Evolutionary conservation across 2,888 invertebrate genomes (phyloP).

Genomic region (Brachyptera risi): DNA sequence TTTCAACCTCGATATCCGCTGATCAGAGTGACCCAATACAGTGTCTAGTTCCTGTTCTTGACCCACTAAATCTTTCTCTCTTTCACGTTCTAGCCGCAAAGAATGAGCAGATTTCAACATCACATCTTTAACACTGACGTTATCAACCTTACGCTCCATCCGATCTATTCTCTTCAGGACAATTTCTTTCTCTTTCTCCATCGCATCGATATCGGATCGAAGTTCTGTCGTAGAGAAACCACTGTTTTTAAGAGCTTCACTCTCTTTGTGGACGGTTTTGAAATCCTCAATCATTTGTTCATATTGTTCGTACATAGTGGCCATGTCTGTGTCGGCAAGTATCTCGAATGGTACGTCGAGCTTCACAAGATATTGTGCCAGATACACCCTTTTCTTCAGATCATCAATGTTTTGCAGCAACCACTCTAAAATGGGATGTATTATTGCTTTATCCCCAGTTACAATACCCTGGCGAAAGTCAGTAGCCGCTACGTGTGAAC

Average conservation of each 20-base stretch:
- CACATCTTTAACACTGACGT: constrained; percentile 60
- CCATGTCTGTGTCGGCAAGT: constrained; percentile 67
- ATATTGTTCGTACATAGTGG: constrained; percentile 66
- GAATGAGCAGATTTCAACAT: constrained; percentile 51
- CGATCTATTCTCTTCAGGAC: constrained; percentile 58
- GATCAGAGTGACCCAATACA: constrained; percentile 49
- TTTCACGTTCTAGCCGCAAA: constrained; percentile 55
- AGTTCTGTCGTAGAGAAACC: constrained; percentile 72
- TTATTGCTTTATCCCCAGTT: constrained; percentile 66
- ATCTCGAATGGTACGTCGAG: constrained; percentile 73
- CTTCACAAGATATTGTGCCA: constrained; percentile 63
- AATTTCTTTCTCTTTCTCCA: constrained; percentile 82
- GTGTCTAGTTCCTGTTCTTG: constrained; percentile 56
- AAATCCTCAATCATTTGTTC: constrained; percentile 73
- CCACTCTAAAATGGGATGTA: constrained; percentile 79
- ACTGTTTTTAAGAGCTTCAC: constrained; percentile 56
- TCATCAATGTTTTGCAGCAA: constrained; percentile 67
- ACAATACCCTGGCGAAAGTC: constrained; percentile 60
- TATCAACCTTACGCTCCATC: constrained; percentile 57
- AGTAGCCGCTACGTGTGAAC: constrained; percentile 48
- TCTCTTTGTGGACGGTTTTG: constrained; percentile 70
- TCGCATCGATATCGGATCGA: constrained; percentile 76
- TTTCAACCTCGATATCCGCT: constrained; percentile 57
- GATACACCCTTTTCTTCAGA: constrained; percentile 76
- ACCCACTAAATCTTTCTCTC: constrained; percentile 52